A percentile compares a stretch with the other conserved stretches of the same genome.
Conservation (phyloP, 2,797 vertebrate genomes). For the Sarcoramphus papa region DNA sequence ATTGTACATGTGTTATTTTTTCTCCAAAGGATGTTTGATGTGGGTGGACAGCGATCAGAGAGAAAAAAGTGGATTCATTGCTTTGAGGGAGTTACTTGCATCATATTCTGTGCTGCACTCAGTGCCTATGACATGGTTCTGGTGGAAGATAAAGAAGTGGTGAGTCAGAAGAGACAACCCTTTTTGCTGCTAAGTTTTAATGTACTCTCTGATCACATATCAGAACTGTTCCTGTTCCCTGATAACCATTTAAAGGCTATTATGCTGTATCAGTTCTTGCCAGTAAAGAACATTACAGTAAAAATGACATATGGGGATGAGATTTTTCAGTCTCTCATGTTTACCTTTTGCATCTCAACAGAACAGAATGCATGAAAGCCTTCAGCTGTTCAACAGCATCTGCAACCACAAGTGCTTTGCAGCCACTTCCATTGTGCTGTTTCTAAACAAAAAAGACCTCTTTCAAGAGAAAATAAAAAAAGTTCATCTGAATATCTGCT, state of each 20-base stretch:
- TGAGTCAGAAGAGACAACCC: conserved; percentile 51
- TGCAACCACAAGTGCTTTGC: conserved; percentile 77
- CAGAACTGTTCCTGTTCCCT: neutral
- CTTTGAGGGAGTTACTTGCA: conserved; percentile 79
- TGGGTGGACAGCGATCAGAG: conserved; percentile 77
- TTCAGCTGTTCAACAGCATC: conserved; percentile 77
- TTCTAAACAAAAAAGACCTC: conserved; percentile 78
- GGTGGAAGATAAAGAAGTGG: conserved; percentile 78
- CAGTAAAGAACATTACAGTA: neutral
- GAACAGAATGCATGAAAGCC: conserved; percentile 80
- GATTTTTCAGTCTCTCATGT: neutral
- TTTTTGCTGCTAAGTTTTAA: neutral
- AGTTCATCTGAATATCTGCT: conserved; percentile 73
- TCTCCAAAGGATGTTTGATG: conserved; percentile 75
- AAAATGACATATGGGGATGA: neutral
- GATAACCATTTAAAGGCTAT: neutral
- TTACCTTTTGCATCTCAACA: conserved; percentile 48
- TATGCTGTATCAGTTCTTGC: neutral
- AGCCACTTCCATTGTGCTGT: conserved; percentile 75
- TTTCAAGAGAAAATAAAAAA: conserved; percentile 75
- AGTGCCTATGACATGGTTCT: conserved; percentile 78
- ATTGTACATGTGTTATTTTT: neutral
- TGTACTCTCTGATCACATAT: neutral
- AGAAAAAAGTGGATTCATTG: conserved; percentile 81
- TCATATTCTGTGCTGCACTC: conserved; percentile 77